Base-by-base conservation (phyloP, 2,888 invertebrate genomes). In the Bembecia ichneumoniformis region DNA sequence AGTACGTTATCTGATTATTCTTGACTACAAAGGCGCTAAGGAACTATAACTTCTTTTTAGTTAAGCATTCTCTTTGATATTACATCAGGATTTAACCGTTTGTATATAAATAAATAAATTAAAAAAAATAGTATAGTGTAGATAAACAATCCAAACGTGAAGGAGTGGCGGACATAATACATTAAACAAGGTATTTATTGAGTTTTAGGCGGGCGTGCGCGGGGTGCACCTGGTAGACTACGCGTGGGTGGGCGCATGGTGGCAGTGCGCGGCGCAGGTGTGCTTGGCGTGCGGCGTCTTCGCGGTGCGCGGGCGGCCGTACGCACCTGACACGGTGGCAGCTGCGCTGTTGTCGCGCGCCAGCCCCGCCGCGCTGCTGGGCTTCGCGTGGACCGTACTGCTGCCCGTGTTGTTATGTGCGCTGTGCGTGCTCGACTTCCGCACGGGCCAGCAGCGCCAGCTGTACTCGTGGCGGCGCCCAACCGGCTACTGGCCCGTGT, bases 341-440 rank as follows among this genome's bases (percentile, higher is more conserved):
- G 79, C 77, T 11, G 89, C 89, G n/a, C 70, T 84, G 51, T 82
- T 75, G 60, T 66, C 70, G 13, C 74, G 83, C 11, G 69, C 81
- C 1, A 77, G 79, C 15, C 53, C 64, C 0, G 92, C 92, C 3
- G 91, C 93, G 9, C 77, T 95, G 53, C 75, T 94, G 16, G 93
- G 94, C 3, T 94, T 96, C 68, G 92, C 93, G 0, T 97, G 96
- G 96, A 96, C 95, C 66, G 94, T 96, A 2, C 87, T 96, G 49
- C 77, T 96, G 62, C 96, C 96, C 0, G 93, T 96, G 49, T 90
- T 93, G 5, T 81, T 96, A 48, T 91, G 95, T 84, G 94, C 82
- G 47, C 74, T 87, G 52, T 83, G 87, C 55, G 83, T 88, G 2
- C 77, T 88, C 71, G 88, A 88, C 54, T 88, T 87, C 58, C 77